phyloP scores from a whole-genome alignment of 2,888 invertebrate genomes.

The Chloroclysta siterata region DNA sequence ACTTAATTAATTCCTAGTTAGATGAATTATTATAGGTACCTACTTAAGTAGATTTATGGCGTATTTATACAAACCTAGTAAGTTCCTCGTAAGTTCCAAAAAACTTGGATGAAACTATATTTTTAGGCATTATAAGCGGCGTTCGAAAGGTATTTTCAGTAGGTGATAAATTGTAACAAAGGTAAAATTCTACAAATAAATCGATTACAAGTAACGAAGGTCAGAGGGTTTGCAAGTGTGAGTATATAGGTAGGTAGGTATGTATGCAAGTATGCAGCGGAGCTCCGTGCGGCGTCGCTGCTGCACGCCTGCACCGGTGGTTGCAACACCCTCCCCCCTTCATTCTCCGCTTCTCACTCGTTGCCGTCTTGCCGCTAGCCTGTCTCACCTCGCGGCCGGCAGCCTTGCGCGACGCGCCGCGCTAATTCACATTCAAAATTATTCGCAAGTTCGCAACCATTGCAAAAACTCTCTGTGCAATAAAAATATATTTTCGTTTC shows the following conservation, averaged over 20 bases:
- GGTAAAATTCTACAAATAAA: conserved; percentile 41
- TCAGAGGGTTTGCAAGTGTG: conserved; percentile 80
- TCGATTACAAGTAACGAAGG: conserved; percentile 80
- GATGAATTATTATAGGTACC: no score
- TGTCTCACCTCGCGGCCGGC: conserved; percentile 85
- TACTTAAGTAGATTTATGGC: neutral
- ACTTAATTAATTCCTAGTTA: no score
- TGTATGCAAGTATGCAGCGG: conserved; percentile 83
- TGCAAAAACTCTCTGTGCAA: conserved; percentile 85
- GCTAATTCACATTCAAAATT: conserved; percentile 85
- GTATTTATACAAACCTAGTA: no score
- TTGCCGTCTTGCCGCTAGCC: conserved; percentile 82
- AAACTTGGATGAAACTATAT: no score
- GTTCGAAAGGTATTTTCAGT: no score
- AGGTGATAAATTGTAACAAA: no score
- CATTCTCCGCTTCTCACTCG: conserved; percentile 83
- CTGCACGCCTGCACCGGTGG: conserved; percentile 84
- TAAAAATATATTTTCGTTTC: conserved; percentile 72
- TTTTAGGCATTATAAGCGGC: no score
- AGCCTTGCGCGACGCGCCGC: conserved; percentile 85
- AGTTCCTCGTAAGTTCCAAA: conserved; percentile 24
- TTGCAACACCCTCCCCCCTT: conserved; percentile 85
- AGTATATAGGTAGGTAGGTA: conserved; percentile 56
- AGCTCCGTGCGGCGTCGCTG: conserved; percentile 84
- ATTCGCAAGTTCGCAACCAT: conserved; percentile 84